These are phyloP conservation scores for Harpalus rufipes DNA, from an alignment of 2,888 invertebrate species.

Conservation along the genomic window DNA sequence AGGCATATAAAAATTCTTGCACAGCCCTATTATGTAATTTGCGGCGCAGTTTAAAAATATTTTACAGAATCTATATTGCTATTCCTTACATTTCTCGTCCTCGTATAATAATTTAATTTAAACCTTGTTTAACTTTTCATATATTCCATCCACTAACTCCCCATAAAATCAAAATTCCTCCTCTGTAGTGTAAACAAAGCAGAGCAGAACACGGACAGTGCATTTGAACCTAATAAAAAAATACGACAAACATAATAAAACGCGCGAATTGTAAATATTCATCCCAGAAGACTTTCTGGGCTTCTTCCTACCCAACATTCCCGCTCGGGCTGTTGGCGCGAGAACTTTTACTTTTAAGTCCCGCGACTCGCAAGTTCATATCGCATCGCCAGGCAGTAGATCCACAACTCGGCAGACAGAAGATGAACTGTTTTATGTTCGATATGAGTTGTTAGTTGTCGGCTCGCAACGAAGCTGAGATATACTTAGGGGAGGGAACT, in stretches of 20 bases:
- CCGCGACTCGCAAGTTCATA: not conserved
- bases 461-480: not conserved
- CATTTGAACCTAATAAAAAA: slow-evolving; percentile 47
- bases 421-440: slow-evolving; percentile 27
- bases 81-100: not conserved
- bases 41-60: not conserved
- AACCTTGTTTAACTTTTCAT: not conserved
- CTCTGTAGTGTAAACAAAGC: not conserved
- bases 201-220: not conserved
- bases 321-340: not conserved
- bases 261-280: slow-evolving; percentile 41
- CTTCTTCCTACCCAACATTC: not conserved
- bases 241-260: slow-evolving; percentile 46
- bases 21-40: no score
- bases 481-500: slow-evolving; percentile 19
- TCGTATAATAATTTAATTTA: not conserved
- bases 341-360: slow-evolving; percentile 48
- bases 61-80: not conserved
- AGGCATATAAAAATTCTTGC: no score
- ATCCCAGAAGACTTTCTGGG: slow-evolving; percentile 33
- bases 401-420: not conserved
- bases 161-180: slow-evolving; percentile 15
- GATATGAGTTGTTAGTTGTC: slow-evolving; percentile 31
- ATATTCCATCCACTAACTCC: not conserved
- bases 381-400: not conserved